Evolutionary conservation across 2,888 invertebrate species (phyloP).

Genomic region (Stenolophus ochropezus): DNA sequence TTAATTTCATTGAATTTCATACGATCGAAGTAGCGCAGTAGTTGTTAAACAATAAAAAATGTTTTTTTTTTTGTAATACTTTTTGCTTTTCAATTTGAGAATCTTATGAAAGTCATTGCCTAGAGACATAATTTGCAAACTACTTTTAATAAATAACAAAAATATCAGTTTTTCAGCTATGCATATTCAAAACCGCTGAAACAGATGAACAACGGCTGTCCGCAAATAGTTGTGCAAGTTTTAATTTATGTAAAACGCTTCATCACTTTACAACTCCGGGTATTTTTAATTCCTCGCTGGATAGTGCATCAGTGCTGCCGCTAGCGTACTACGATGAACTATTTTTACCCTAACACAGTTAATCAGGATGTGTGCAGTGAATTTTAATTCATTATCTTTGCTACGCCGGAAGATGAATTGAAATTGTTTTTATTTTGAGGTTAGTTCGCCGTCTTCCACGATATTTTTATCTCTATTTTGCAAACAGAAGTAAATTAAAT

Average conservation of each 20-base stretch:
- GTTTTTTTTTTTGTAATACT: too few relatives aligned
- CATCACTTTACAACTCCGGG: slow-evolving; percentile 36
- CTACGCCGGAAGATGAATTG: slow-evolving; percentile 5
- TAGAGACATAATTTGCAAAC: not conserved
- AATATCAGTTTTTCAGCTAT: not conserved
- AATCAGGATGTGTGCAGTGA: not conserved
- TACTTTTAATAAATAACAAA: slow-evolving; percentile 7
- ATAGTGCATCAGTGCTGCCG: not conserved
- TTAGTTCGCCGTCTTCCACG: not conserved
- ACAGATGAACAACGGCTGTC: slow-evolving; percentile 40
- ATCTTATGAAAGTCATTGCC: not conserved
- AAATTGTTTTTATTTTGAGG: slow-evolving; percentile 20
- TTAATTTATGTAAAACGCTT: slow-evolving; percentile 49
- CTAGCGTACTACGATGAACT: slow-evolving; percentile 18
- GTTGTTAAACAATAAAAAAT: too few relatives aligned
- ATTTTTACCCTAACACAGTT: slow-evolving; percentile 20
- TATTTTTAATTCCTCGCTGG: slow-evolving; percentile 36
- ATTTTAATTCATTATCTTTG: slow-evolving; percentile 25
- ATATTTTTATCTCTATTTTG: not conserved
- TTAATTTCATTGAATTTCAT: too few relatives aligned
- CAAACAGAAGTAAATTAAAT: not conserved
- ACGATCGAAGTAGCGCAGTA: too few relatives aligned
- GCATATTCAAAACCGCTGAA: slow-evolving; percentile 22
- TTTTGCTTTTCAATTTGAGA: too few relatives aligned
- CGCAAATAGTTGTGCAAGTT: slow-evolving; percentile 42